Evolutionary conservation across 2,113 vertebrate species (phyloP), one percentile per base, ranked within the genome.

Genomic region (Indri indri): DNA sequence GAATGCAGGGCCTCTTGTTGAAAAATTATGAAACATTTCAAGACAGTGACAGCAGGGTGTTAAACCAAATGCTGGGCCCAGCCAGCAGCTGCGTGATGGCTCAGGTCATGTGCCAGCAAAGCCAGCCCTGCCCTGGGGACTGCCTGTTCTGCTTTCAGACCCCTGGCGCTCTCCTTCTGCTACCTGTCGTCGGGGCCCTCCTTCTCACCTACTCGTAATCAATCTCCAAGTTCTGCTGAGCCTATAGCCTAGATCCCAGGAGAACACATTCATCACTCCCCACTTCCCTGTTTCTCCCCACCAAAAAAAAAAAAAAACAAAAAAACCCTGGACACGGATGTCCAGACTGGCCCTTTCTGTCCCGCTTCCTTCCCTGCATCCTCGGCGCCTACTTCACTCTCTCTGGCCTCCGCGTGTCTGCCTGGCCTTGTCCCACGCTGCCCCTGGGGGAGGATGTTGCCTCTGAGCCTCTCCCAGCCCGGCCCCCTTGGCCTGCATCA

Each of bases 161-260:
- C 20, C 12, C 5, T 20, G 25, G 45, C 8, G 6, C 13, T 70
- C n/a, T 88, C 45, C 86, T 71, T 32, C 70, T 80, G 17, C 34
- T 27, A 3, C 25, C n/a, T 2, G 8, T 22, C 3, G 4, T 3
- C 20, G 0, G 25, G n/a, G 27, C 1, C 42, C 45, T 8, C 16
- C 2, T 17, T 87, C 59, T n/a, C 20, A 2, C 11, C 10, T 40
- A 14, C 34, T 1, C 22, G 61, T 6, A 7, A 47, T 50, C 82
- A 18, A 0, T 50, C 40, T 37, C 63, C 54, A 61, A 17, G 32
- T 4, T 30, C 66, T 52, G 2, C 14, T 17, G n/a, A 23, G 47
- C 17, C 45, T 45, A 11, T 63, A 32, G 32, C 66, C 45, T 7
- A 16, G n/a, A 25, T 4, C 5, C n/a, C 83, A 90, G 4, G 30